Evolutionary conservation across 2,888 invertebrate species (phyloP).

Genomic region (Pseudococcus jackbeardsleyi): DNA sequence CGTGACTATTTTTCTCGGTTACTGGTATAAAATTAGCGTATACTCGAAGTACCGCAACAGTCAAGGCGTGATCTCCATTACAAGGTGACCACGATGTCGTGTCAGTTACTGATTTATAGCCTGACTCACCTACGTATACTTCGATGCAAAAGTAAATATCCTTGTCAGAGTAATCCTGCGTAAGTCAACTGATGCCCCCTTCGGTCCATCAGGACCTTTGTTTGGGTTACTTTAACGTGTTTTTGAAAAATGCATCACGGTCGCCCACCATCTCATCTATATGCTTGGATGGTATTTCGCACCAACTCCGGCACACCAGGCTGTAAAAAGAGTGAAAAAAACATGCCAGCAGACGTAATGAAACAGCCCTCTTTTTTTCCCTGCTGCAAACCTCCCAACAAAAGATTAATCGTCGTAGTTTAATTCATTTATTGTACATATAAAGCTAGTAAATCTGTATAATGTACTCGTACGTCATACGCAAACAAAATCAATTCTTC

Average conservation of each 20-base stretch:
- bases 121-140: background rate
- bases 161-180: background rate
- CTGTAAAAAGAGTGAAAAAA: background rate
- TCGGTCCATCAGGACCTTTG: background rate
- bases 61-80: background rate
- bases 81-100: constrained; percentile 18
- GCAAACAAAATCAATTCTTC: constrained; percentile 47
- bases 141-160: background rate
- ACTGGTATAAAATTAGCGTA: background rate
- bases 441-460: constrained; percentile 19
- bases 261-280: background rate
- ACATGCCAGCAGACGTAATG: background rate
- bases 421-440: constrained; percentile 22
- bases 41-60: background rate
- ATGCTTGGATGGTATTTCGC: background rate
- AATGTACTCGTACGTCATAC: constrained; percentile 21
- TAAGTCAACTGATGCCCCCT: background rate
- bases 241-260: constrained; percentile 16
- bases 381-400: background rate
- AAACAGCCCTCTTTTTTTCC: background rate
- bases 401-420: constrained; percentile 44
- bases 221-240: background rate
- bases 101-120: constrained; percentile 29
- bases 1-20: background rate
- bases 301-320: background rate